Conservation (phyloP, 2,888 invertebrate genomes). For the Ophion ventricosus region DNA sequence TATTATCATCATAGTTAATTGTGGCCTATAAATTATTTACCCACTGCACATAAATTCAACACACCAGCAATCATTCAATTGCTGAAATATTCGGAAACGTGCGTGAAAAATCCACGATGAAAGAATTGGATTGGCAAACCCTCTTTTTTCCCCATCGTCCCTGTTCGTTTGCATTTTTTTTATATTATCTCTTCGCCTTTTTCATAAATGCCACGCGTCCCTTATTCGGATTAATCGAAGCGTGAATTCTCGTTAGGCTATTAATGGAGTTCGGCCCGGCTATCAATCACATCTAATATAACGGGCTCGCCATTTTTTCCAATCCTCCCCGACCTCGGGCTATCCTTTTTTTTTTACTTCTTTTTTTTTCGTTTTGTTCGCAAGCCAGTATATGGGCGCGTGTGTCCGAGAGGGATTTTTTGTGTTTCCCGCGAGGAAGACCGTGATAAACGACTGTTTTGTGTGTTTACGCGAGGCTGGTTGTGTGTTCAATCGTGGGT, state of each 20-base stretch:
- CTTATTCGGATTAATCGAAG: constrained; percentile 65
- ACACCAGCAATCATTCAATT: too few species aligned
- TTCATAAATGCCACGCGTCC: constrained; percentile 37
- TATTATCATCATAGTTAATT: too few species aligned
- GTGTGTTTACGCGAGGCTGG: constrained; percentile 38
- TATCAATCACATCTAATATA: constrained; percentile 71
- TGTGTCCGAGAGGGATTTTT: constrained; percentile 67
- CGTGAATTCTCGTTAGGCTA: constrained; percentile 67
- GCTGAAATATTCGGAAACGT: neutral
- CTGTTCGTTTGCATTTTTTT: constrained; percentile 68
- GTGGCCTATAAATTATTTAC: too few species aligned
- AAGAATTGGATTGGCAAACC: neutral
- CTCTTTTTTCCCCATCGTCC: neutral
- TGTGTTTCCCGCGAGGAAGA: constrained; percentile 32
- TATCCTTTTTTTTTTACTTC: constrained; percentile 18
- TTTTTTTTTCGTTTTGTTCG: constrained; percentile 6
- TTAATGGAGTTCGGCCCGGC: constrained; percentile 70
- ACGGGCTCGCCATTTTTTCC: constrained; percentile 59
- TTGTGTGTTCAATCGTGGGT: constrained; percentile 29
- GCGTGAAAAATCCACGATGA: neutral
- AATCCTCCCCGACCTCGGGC: constrained; percentile 21
- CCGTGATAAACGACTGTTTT: constrained; percentile 69
- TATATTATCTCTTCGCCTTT: constrained; percentile 38
- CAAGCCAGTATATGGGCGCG: constrained; percentile 55
- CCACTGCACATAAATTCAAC: too few species aligned